Conservation (phyloP, 2,113 vertebrate species). For the Heterochromis multidens region DNA sequence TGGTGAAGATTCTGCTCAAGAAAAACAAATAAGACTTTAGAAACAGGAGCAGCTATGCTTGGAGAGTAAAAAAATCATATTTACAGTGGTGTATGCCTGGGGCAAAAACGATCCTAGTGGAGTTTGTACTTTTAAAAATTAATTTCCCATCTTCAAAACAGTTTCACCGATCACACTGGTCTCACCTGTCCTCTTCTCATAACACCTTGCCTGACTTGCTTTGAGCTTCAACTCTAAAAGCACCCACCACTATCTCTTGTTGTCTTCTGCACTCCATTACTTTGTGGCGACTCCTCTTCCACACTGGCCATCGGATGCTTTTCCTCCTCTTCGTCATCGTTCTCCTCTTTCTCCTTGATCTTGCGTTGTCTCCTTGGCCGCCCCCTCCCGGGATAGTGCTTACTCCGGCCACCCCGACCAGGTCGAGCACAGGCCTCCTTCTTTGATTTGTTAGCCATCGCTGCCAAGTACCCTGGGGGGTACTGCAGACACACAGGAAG, state of each 20-base stretch:
- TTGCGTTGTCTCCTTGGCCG: conserved; percentile 70
- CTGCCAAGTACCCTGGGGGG: conserved; percentile 92
- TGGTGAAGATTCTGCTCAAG: conserved; percentile 32
- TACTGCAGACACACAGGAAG: conserved; percentile 75
- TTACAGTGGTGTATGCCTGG: background rate
- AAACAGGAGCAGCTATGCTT: background rate
- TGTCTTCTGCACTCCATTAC: conserved; percentile 84
- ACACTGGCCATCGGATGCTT: conserved; percentile 30
- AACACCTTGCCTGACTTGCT: conserved; percentile 47
- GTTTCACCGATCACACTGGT: background rate
- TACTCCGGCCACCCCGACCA: conserved; percentile 67
- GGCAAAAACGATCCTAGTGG: background rate
- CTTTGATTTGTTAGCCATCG: conserved; percentile 95
- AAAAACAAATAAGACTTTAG: conserved; percentile 42
- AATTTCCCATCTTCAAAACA: background rate
- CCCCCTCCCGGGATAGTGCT: conserved; percentile 79
- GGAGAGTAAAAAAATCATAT: background rate
- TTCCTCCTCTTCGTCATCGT: conserved; percentile 49
- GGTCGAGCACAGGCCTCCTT: conserved; percentile 78
- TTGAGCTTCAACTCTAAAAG: conserved; percentile 35
- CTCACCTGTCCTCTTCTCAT: conserved; percentile 45
- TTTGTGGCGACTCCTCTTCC: conserved; percentile 67
- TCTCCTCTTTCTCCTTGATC: conserved; percentile 62
- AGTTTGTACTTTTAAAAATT: background rate
- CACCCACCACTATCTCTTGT: conserved; percentile 77